These are phyloP conservation scores for Pristionchus entomophagus DNA, from an alignment of 2,888 invertebrate genomes.

Conservation along the genomic window DNA sequence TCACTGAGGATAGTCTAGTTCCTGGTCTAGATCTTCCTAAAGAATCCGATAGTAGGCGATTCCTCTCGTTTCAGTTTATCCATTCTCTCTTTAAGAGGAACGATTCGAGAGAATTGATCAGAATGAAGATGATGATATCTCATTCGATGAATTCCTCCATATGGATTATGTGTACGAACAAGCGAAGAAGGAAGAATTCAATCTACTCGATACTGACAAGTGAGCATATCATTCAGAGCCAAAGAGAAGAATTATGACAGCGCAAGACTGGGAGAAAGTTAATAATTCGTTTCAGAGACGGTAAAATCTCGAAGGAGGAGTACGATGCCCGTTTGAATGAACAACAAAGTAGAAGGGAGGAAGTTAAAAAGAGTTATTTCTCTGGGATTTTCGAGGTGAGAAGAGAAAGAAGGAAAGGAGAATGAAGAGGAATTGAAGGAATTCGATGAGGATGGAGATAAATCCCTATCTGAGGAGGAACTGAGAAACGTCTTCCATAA, in stretches of 20 bases:
- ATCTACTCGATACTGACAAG: slow-evolving; percentile 65
- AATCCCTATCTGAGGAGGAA: slow-evolving; percentile 38
- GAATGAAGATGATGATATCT: slow-evolving; percentile 64
- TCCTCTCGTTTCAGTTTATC: neutral
- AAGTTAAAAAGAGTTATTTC: slow-evolving; percentile 67
- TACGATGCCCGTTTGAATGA: slow-evolving; percentile 67
- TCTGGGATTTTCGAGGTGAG: slow-evolving; percentile 66
- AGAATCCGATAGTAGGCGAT: slow-evolving; percentile 29
- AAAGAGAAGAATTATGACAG: neutral
- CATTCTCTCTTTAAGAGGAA: slow-evolving; percentile 59
- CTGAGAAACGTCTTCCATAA: neutral
- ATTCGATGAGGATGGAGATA: slow-evolving; percentile 39
- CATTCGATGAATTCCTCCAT: slow-evolving; percentile 71
- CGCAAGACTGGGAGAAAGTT: neutral
- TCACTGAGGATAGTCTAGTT: slow-evolving; percentile 35
- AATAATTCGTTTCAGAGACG: slow-evolving; percentile 60
- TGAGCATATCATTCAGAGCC: too few relatives aligned
- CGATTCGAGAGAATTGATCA: slow-evolving; percentile 66
- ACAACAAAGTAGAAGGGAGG: slow-evolving; percentile 63
- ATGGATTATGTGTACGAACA: slow-evolving; percentile 70
- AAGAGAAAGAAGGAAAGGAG: too few relatives aligned
- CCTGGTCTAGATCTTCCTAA: slow-evolving; percentile 1
- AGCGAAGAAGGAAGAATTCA: slow-evolving; percentile 71
- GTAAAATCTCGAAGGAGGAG: slow-evolving; percentile 64
- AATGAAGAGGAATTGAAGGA: slow-evolving; percentile 29